Evolutionary conservation across 2,888 invertebrate species (phyloP).

Genomic region (Isoperla grammatica): DNA sequence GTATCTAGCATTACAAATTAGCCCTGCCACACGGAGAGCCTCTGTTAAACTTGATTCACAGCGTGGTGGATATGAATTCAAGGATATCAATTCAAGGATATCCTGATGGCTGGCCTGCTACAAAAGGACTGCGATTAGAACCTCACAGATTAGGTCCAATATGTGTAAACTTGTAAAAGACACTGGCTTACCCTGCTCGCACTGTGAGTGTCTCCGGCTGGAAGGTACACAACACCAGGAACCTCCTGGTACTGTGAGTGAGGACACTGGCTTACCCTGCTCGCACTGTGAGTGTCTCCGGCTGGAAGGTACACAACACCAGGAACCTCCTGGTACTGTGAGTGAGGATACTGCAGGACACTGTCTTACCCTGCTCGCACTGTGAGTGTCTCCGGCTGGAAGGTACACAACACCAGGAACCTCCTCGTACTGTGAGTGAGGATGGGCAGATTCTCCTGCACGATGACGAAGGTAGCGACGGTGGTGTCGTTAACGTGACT

Average conservation of each 20-base stretch:
- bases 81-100: too few species aligned
- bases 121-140: too few species aligned
- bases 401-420: conserved; percentile 74
- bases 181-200: conserved; percentile 63
- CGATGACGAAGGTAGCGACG: conserved; percentile 75
- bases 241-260: conserved; percentile 73
- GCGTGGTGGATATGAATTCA: too few species aligned
- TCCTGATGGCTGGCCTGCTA: too few species aligned
- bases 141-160: too few species aligned
- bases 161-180: too few species aligned
- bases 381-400: conserved; percentile 75
- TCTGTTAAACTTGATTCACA: too few species aligned
- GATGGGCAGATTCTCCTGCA: conserved; percentile 77
- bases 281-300: conserved; percentile 73
- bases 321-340: conserved; percentile 74
- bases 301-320: conserved; percentile 75
- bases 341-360: conserved; percentile 79
- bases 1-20: too few species aligned
- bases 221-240: conserved; percentile 73
- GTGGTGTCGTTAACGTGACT: conserved; percentile 71
- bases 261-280: conserved; percentile 65
- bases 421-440: conserved; percentile 74
- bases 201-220: conserved; percentile 78
- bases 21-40: too few species aligned
- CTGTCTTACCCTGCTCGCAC: conserved; percentile 67